A percentile compares a stretch with the other conserved stretches of the same genome.
These are phyloP conservation scores for Spilosoma lubricipeda DNA, from an alignment of 2,888 invertebrate genomes.

Conservation along the genomic window DNA sequence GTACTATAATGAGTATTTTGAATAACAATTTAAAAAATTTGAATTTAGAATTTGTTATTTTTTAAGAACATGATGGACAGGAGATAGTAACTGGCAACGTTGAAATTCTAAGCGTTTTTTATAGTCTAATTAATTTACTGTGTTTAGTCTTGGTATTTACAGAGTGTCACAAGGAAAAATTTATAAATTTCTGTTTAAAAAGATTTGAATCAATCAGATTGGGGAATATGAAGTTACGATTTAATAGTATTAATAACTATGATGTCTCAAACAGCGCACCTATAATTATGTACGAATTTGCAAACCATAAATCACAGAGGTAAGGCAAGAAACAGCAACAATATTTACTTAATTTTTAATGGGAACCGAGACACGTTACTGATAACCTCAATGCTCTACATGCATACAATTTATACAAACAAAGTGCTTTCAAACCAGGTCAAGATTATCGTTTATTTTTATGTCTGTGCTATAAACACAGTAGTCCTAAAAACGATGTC, in stretches of 20 bases:
- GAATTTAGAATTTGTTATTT: background rate
- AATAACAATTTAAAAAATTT: background rate
- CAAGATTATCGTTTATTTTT: constrained; percentile 6
- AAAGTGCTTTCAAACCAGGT: constrained; percentile 2
- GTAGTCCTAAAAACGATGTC: background rate
- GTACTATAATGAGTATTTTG: too few species aligned
- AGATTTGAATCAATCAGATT: background rate
- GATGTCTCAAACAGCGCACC: background rate
- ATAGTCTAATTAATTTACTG: background rate
- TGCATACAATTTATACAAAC: background rate
- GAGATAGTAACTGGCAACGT: background rate
- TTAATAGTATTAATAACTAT: background rate
- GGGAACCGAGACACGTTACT: background rate
- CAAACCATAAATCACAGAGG: background rate
- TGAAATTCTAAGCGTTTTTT: background rate
- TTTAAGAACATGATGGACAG: background rate
- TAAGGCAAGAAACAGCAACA: background rate
- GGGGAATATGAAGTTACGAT: background rate
- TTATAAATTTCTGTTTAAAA: too few species aligned
- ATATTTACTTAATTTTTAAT: constrained; percentile 1
- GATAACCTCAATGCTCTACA: constrained; percentile 9
- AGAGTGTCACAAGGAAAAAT: too few species aligned
- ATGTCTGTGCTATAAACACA: background rate
- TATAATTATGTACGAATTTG: background rate
- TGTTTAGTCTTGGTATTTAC: too few species aligned